Percentiles rank a stretch among this genome's conserved stretches.
phyloP scores from a whole-genome alignment of 2,113 vertebrate genomes.

The Macroglossus sobrinus region DNA sequence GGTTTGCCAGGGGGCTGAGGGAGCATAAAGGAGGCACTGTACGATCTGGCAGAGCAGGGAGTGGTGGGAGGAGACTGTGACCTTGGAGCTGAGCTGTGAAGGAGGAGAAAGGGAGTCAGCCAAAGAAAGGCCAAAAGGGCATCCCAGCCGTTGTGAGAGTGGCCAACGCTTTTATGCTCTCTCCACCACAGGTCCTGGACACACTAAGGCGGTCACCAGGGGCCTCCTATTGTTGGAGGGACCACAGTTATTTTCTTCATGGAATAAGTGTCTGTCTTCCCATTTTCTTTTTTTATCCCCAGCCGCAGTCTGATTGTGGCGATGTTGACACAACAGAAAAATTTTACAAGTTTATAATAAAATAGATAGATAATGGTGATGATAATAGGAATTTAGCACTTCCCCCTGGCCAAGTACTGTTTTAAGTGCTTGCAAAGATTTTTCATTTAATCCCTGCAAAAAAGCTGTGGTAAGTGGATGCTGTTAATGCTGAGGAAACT shows the following conservation, averaged over 20 bases:
- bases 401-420: no score
- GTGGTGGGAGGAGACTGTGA: background rate
- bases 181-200: accelerated
- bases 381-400: background rate
- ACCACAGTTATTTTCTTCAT: background rate
- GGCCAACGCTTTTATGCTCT: background rate
- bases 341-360: background rate
- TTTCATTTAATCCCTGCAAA: background rate
- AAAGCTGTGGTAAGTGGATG: background rate
- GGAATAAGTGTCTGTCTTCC: background rate
- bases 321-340: background rate
- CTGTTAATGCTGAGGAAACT: background rate
- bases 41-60: background rate
- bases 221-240: background rate
- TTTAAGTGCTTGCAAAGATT: background rate
- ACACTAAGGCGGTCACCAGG: background rate
- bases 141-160: background rate
- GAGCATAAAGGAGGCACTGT: background rate
- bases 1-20: background rate
- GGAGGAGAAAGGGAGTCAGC: background rate
- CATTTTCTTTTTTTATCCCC: background rate
- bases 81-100: background rate
- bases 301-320: background rate
- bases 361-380: background rate
- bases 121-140: background rate